Percentiles rank a stretch among this genome's conserved stretches.
phyloP scores from a whole-genome alignment of 2,113 vertebrate species.

The Indicator indicator region DNA sequence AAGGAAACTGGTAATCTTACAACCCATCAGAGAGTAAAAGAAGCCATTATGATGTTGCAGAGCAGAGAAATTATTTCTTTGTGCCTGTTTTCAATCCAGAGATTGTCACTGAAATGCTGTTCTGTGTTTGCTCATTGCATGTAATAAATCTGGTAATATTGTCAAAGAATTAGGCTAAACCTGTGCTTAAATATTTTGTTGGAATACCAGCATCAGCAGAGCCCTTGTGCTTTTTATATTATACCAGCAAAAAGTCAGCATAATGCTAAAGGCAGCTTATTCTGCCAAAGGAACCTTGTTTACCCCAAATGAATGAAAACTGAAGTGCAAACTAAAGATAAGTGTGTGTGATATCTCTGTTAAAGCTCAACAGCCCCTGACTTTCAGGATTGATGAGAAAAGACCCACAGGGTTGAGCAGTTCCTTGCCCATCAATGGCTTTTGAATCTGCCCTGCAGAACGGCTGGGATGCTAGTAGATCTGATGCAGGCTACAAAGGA shows the following conservation, averaged over 20 bases:
- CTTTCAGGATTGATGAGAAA: not conserved
- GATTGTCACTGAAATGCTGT: conserved; percentile 8
- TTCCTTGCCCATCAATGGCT: not conserved
- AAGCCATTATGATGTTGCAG: conserved; percentile 7
- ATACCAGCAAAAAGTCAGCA: conserved; percentile 16
- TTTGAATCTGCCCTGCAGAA: not conserved
- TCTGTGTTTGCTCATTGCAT: conserved; percentile 25
- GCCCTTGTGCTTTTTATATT: conserved; percentile 24
- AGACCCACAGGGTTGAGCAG: not conserved
- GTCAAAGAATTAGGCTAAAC: conserved; percentile 42
- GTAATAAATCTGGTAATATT: conserved; percentile 54
- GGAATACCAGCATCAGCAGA: conserved; percentile 23
- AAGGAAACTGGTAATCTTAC: not conserved
- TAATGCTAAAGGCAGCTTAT: conserved; percentile 2
- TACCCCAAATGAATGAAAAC: not conserved
- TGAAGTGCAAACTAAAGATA: not conserved
- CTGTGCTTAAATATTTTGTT: conserved; percentile 19
- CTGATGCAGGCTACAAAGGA: not conserved
- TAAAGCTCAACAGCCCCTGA: not conserved
- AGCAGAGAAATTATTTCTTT: conserved; percentile 29
- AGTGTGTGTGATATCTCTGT: not conserved
- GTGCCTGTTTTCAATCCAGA: conserved; percentile 5
- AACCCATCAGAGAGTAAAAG: not conserved
- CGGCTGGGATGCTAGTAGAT: not conserved
- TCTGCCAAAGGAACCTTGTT: conserved; percentile 21